phyloP scores from a whole-genome alignment of 1,140 invertebrate genomes.

The Eubasilissa regina region DNA sequence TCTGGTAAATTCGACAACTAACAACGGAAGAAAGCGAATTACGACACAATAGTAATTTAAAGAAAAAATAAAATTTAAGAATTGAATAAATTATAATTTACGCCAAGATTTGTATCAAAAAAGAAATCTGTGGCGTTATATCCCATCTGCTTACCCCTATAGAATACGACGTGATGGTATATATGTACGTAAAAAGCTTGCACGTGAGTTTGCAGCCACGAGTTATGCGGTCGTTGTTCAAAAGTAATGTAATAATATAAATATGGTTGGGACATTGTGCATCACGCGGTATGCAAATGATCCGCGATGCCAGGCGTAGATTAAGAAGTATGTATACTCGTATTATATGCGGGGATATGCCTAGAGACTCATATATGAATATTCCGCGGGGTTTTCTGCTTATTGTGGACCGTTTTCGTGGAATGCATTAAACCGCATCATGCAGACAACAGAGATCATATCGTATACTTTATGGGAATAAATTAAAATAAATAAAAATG shows the following conservation, averaged over 20 bases:
- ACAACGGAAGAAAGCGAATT: no score
- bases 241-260: conserved; percentile 23
- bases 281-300: conserved; percentile 28
- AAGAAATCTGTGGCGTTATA: not conserved
- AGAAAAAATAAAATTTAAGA: no score
- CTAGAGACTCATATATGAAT: conserved; percentile 21
- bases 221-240: conserved; percentile 17
- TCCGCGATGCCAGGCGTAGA: conserved; percentile 1
- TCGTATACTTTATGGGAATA: conserved; percentile 33
- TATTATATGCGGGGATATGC: conserved; percentile 6
- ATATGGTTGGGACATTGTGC: conserved; percentile 2
- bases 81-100: no score
- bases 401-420: conserved; percentile 33
- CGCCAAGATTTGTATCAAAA: no score
- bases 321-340: conserved; percentile 15
- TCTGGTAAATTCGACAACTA: no score
- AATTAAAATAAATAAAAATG: not conserved
- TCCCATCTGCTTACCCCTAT: not conserved
- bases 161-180: not conserved
- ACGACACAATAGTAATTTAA: no score
- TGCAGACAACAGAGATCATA: conserved; percentile 18
- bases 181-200: not conserved
- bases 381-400: conserved; percentile 25
- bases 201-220: not conserved
- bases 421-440: conserved; percentile 35